These are phyloP conservation scores for Agriotes lineatus DNA, from an alignment of 2,888 invertebrate genomes.

Conservation along the genomic window DNA sequence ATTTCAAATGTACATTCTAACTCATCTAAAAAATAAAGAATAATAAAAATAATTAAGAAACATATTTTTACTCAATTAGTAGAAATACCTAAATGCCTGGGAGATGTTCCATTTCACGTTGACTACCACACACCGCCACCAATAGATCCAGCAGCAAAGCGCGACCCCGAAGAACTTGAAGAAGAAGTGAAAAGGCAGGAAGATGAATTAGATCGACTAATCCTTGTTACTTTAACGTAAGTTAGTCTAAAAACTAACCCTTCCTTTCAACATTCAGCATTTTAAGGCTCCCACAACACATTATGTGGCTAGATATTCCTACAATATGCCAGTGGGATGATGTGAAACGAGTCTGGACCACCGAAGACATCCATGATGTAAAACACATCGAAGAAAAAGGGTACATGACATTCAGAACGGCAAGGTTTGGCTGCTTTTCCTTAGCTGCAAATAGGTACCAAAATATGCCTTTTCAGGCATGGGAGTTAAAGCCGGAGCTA, in stretches of 20 bases:
- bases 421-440: conserved; percentile 70
- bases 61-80: no score
- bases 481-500: conserved; percentile 64
- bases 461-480: conserved; percentile 89
- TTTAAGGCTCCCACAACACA: conserved; percentile 59
- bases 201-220: conserved; percentile 79
- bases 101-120: conserved; percentile 73
- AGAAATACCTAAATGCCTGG: conserved; percentile 71
- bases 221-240: conserved; percentile 78
- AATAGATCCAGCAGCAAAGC: conserved; percentile 75
- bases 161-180: conserved; percentile 85
- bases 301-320: conserved; percentile 63
- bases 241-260: no score
- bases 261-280: no score
- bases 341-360: conserved; percentile 57
- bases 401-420: conserved; percentile 81
- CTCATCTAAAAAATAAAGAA: no score
- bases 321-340: conserved; percentile 61
- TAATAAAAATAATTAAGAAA: no score
- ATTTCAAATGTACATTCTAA: no score
- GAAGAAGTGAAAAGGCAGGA: conserved; percentile 82
- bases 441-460: conserved; percentile 75
- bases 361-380: conserved; percentile 58
- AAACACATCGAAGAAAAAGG: conserved; percentile 88
- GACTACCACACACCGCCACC: conserved; percentile 79